A percentile compares a stretch with the other conserved stretches of the same genome.
These are phyloP conservation scores for Struthio camelus DNA, from an alignment of 2,113 vertebrate species.

Conservation along the genomic window DNA sequence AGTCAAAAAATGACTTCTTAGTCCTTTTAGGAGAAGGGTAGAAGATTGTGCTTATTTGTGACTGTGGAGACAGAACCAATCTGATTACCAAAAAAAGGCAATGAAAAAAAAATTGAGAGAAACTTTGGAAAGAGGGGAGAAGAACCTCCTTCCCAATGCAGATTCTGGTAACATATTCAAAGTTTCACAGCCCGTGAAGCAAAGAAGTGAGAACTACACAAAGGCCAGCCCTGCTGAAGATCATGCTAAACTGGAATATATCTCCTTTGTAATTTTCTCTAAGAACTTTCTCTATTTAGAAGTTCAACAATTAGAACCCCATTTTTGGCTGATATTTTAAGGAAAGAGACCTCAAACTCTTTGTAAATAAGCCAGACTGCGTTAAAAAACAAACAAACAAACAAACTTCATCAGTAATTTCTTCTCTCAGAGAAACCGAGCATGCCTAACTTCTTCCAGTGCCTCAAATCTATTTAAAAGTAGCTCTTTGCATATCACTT, in stretches of 20 bases:
- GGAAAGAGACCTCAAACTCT: neutral
- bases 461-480: neutral
- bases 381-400: neutral
- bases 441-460: neutral
- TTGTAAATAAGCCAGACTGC: rapidly evolving
- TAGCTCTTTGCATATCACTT: neutral
- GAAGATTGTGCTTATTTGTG: too few relatives aligned
- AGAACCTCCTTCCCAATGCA: neutral
- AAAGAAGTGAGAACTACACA: neutral
- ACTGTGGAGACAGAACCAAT: neutral
- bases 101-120: rapidly evolving
- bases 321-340: neutral
- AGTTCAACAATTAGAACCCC: neutral
- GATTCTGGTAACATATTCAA: neutral
- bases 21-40: too few relatives aligned
- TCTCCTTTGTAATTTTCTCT: neutral
- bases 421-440: neutral
- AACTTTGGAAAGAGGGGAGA: neutral
- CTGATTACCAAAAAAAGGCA: neutral
- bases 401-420: neutral
- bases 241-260: neutral
- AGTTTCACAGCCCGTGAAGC: neutral
- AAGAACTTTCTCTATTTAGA: neutral
- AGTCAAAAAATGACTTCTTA: too few relatives aligned
- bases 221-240: neutral